These are phyloP conservation scores for Ceriagrion tenellum DNA, from an alignment of 2,888 invertebrate species.

Conservation along the genomic window DNA sequence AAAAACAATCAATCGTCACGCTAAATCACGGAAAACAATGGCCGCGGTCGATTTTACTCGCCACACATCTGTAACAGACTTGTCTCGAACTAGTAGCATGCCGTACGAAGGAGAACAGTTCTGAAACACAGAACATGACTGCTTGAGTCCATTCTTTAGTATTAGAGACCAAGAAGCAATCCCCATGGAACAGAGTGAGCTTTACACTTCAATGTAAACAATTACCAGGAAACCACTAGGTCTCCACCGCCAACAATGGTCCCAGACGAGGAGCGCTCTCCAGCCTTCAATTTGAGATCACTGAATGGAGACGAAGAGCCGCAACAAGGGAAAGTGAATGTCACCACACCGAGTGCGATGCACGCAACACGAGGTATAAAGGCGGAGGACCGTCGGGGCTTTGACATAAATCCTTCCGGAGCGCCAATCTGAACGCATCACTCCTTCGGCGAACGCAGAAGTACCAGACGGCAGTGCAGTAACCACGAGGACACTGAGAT, in stretches of 20 bases:
- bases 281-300: not conserved
- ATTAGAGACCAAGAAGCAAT: not conserved
- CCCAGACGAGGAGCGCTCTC: not conserved
- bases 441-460: not conserved
- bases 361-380: not conserved
- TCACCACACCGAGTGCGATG: not conserved
- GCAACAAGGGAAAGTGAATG: not conserved
- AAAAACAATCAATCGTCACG: too few relatives aligned
- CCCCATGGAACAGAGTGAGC: not conserved
- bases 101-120: not conserved
- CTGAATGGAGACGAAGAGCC: not conserved
- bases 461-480: not conserved
- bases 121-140: not conserved
- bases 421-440: not conserved
- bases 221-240: constrained; percentile 39
- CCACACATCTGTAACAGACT: not conserved
- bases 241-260: constrained; percentile 41
- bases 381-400: not conserved
- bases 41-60: not conserved
- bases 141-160: not conserved
- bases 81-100: not conserved
- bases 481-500: not conserved
- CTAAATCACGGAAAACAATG: not conserved
- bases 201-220: constrained; percentile 44
- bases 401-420: not conserved